Percentiles rank a stretch among this genome's conserved stretches.
These are phyloP conservation scores for Corvus hawaiiensis DNA, from an alignment of 2,113 vertebrate genomes.

Conservation along the genomic window DNA sequence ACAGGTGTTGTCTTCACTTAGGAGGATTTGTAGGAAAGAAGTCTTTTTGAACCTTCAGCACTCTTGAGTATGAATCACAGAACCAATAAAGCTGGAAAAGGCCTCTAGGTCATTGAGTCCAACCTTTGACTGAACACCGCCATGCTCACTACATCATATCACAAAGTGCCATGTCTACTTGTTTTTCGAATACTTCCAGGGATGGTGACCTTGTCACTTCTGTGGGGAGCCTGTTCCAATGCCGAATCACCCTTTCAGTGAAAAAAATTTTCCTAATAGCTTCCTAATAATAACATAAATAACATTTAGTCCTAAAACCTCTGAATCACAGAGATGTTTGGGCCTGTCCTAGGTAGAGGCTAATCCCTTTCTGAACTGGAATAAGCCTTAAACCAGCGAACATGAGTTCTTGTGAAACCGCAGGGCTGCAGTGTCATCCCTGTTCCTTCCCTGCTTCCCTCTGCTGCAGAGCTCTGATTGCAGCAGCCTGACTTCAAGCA, in stretches of 20 bases:
- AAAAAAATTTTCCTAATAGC: background rate
- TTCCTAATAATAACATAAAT: background rate
- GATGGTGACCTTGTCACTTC: background rate
- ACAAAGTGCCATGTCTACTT: background rate
- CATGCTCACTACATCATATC: background rate
- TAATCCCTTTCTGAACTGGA: background rate
- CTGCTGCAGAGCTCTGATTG: background rate
- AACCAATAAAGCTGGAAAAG: background rate
- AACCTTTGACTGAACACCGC: fast-evolving
- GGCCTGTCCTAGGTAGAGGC: background rate
- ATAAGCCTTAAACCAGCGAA: background rate
- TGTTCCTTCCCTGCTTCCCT: background rate
- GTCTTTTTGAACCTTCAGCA: background rate
- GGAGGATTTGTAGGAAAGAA: background rate
- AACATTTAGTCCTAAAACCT: background rate
- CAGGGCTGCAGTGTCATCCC: background rate
- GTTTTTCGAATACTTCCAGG: background rate
- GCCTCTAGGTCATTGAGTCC: background rate
- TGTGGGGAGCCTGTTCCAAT: background rate
- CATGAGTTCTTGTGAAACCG: background rate
- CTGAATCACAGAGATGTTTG: background rate
- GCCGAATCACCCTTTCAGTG: background rate
- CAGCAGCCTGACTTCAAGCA: background rate
- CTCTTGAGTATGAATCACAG: background rate
- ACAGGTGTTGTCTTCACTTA: background rate